Conservation (phyloP, 1,140 invertebrate genomes). For the Drosophila ogumai region DNA sequence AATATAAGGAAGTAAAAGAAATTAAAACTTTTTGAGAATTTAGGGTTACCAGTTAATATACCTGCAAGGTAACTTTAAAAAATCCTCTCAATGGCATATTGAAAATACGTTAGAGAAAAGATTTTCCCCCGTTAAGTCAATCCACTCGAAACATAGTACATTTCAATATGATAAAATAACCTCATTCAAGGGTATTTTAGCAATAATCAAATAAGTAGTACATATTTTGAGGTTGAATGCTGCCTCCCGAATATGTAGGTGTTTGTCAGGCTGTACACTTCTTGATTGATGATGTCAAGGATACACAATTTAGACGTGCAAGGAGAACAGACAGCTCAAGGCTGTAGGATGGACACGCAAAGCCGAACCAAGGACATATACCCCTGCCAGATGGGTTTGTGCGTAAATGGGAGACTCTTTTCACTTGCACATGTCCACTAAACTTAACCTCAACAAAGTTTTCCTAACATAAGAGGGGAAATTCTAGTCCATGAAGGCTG, state of each 20-base stretch:
- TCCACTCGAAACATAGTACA: not conserved
- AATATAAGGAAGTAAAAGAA: not conserved
- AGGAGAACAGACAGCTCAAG: conserved; percentile 14
- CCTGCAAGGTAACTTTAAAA: not conserved
- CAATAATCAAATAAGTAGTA: not conserved
- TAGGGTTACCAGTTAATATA: not conserved
- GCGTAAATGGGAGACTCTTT: not conserved
- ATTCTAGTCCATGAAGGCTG: not conserved
- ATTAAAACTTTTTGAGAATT: not conserved
- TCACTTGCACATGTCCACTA: not conserved
- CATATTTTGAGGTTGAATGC: not conserved
- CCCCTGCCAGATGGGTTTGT: not conserved
- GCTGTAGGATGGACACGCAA: conserved; percentile 24
- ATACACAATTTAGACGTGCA: conserved; percentile 30
- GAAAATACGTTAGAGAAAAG: not conserved
- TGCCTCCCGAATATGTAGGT: not conserved
- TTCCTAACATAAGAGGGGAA: not conserved
- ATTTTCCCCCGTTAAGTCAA: not conserved
- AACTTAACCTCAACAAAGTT: not conserved
- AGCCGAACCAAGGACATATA: conserved; percentile 26
- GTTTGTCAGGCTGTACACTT: conserved; percentile 24
- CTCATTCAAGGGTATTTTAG: not conserved
- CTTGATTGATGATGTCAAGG: conserved; percentile 60
- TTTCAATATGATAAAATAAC: not conserved
- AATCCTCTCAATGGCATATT: not conserved